phyloP scores from a whole-genome alignment of 2,888 invertebrate species.

The Tachina lurida region DNA sequence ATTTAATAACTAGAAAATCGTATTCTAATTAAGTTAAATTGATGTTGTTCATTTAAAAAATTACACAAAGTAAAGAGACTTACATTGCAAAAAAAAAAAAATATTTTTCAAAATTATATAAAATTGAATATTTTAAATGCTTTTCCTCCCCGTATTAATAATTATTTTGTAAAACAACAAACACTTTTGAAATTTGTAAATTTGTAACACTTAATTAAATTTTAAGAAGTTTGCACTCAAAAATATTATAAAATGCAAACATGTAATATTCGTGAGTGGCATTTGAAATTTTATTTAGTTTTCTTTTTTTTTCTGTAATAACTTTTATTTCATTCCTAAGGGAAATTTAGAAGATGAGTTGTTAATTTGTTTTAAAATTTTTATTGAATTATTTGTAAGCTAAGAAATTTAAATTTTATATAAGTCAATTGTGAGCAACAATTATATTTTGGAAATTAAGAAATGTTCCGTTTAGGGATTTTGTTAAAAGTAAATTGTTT shows the following conservation, averaged over 20 bases:
- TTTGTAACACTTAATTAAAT: slow-evolving; percentile 19
- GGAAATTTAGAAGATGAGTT: slow-evolving; percentile 21
- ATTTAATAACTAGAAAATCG: background rate
- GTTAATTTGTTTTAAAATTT: slow-evolving; percentile 24
- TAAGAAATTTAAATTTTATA: slow-evolving; percentile 9
- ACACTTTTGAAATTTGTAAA: background rate
- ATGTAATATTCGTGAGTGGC: background rate
- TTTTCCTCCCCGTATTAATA: background rate
- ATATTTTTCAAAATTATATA: background rate
- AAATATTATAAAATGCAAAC: slow-evolving; percentile 4
- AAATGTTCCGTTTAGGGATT: slow-evolving; percentile 15
- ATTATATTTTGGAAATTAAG: background rate
- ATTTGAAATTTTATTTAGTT: background rate
- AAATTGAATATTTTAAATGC: background rate
- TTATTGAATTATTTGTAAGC: slow-evolving; percentile 10
- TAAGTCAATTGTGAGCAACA: background rate
- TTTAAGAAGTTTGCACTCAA: background rate
- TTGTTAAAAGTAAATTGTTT: slow-evolving; percentile 32
- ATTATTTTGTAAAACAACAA: background rate
- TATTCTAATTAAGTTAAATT: slow-evolving; percentile 38
- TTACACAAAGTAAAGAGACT: background rate
- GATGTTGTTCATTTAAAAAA: background rate
- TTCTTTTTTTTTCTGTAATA: background rate
- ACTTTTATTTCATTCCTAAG: background rate
- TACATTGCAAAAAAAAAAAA: background rate